A percentile compares a stretch with the other conserved stretches of the same genome.
Conservation (phyloP, 2,888 invertebrate genomes). For the Thecocarcelia acutangulata region DNA sequence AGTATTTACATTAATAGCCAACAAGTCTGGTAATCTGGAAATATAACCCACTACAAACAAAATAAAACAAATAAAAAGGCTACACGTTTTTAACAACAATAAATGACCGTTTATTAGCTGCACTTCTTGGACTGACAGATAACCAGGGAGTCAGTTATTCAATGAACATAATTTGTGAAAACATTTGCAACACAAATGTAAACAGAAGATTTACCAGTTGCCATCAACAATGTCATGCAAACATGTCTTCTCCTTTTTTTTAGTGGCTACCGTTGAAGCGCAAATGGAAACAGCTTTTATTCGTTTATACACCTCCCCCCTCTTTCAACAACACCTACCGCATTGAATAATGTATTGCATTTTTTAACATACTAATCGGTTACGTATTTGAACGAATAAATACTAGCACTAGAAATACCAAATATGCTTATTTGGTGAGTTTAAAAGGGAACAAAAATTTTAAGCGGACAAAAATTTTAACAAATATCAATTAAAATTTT, state of each 20-base stretch:
- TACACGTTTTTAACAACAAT: conserved; percentile 41
- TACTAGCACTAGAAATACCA: conserved; percentile 33
- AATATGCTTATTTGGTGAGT: conserved; percentile 45
- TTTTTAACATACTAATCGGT: conserved; percentile 48
- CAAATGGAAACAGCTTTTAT: background rate
- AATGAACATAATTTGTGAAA: conserved; percentile 63
- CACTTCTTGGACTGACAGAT: conserved; percentile 27
- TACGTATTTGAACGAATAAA: conserved; percentile 47
- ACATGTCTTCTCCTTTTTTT: background rate
- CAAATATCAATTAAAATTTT: too few species aligned
- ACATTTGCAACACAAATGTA: conserved; percentile 65
- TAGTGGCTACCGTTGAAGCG: conserved; percentile 2
- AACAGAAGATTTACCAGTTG: conserved; percentile 61
- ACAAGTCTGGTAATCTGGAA: conserved; percentile 59
- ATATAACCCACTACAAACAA: conserved; percentile 37
- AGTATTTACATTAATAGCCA: conserved; percentile 48
- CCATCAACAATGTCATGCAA: conserved; percentile 50
- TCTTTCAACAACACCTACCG: conserved; percentile 7
- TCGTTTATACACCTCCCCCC: conserved; percentile 4
- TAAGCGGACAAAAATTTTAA: too few species aligned
- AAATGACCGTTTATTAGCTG: conserved; percentile 21
- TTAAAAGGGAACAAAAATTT: conserved; percentile 36
- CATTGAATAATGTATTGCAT: conserved; percentile 21
- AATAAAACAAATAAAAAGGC: conserved; percentile 4
- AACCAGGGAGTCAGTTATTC: conserved; percentile 40